Evolutionary conservation across 64 coral and sea anemone species (phyloP), one percentile per base, ranked within the genome.

Genomic region (Trachythela sp.): DNA sequence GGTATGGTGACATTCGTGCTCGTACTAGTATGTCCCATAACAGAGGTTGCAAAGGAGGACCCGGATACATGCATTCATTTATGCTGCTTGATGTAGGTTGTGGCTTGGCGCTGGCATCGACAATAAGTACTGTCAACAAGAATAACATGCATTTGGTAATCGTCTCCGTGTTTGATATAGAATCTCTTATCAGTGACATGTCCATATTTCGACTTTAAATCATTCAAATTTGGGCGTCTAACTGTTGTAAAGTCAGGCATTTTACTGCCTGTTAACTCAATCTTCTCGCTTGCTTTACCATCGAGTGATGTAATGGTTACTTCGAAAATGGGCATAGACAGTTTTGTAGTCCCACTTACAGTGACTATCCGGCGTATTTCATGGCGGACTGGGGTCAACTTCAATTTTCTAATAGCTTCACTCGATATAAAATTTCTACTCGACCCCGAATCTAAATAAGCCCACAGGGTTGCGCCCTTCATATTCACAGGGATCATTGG

Each of bases 31-130:
- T 77, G 36, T 77, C 71, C 71, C 71, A 77, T 1, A 77, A n/a
- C 11, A 77, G 32, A 6, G 71, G 71, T 35, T 77, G 71, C 17
- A 77, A 27, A 39, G 71, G 36, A 3, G 71, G 71, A 17, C 71
- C n/a, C 71, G 71, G 71, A n/a, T 77, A 77, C 71, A 77, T 77
- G 26, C 71, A 77, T 36, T 77, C 36, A 18, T 77, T 77, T 6
- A 77, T 77, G 17, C 71, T 77, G 13, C 9, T 77, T 32, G 71
- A 35, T 22, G 26, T 13, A 1, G 71, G 32, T 6, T 77, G 71
- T 77, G 71, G 71, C 17, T 77, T 77, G 29, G 71, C 71, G 26
- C 71, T 77, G 3, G 71, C 71, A 18, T 77, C 17, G 13, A 30
- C 75, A 80, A 29, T 80, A 80, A 0, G 75, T 80, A 8, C 0